Base-by-base conservation (phyloP, 2,888 invertebrate genomes). In the Ichneumon xanthorius region DNA sequence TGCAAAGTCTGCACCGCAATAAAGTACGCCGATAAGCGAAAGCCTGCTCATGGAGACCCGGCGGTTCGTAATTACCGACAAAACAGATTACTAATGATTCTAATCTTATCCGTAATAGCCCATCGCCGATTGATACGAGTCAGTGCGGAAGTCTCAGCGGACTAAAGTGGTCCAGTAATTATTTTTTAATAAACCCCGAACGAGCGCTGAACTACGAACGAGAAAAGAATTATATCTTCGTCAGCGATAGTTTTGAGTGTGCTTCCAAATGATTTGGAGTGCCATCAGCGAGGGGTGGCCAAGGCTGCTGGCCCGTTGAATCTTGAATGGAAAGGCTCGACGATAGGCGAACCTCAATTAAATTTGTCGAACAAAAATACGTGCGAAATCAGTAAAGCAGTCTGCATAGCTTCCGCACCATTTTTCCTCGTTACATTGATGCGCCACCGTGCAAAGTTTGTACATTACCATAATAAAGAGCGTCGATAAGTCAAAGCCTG, bases 241-340 rank as follows among this genome's bases (percentile, higher is more conserved):
- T n/a, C 9, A 7, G 14, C 53, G 58, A 85, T 76, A 71, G 80
- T 67, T 85, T 82, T 53, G 80, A 85, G 76, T 73, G 65, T 55
- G 19, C 80, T 85, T 61, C 45, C 63, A 77, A 71, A 77, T 82
- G 76, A 82, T 80, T 85, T 63, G 55, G 80, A 80, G 80, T 73
- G 55, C 40, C 76, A 85, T 77, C 80, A 77, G 80, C 50, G 68
- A 76, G 37, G 45, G 58, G 85, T 53, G 53, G 72, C 77, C 80
- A 85, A 85, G 82, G 82, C 77, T 85, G 73, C 80, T 11, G 61
- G 71, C 33, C n/a, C 77, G 61, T 85, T 80, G 16, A 71, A 50
- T 82, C 65, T 30, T 82, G 19, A 80, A 82, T 82, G 72, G 61
- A 77, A 72, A 0, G n/a, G 30, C 33, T 55, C 55, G 65, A 82